A percentile compares a stretch with the other conserved stretches of the same genome.
phyloP scores from a whole-genome alignment of 2,888 invertebrate genomes.

The Andrena minutula region DNA sequence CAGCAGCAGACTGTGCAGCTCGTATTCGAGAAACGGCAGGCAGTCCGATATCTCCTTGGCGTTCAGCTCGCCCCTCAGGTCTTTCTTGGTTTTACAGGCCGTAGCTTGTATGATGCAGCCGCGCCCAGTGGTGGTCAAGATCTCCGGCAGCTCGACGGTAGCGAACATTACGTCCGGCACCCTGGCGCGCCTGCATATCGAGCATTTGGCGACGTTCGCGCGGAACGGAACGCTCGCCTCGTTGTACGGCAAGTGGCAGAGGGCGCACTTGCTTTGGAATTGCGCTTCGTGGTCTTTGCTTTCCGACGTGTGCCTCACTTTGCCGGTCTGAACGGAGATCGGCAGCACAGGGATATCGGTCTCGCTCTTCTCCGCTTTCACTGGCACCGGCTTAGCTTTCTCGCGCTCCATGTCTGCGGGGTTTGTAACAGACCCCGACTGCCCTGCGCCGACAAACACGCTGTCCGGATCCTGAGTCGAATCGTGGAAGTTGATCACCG shows the following conservation, averaged over 20 bases:
- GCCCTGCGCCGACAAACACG: conserved; percentile 71
- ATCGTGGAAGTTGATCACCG: conserved; percentile 89
- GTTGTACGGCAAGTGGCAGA: conserved; percentile 95
- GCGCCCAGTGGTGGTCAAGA: conserved; percentile 90
- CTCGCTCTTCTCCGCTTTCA: conserved; percentile 74
- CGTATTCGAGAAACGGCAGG: conserved; percentile 97
- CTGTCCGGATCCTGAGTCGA: conserved; percentile 81
- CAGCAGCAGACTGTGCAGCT: conserved; percentile 95
- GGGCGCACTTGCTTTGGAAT: conserved; percentile 83
- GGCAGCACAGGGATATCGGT: conserved; percentile 36
- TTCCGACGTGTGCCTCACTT: conserved; percentile 76
- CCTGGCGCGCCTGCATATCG: conserved; percentile 90
- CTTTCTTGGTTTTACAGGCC: conserved; percentile 91
- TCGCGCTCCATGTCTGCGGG: conserved; percentile 86
- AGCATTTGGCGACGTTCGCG: conserved; percentile 90
- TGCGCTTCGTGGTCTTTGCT: conserved; percentile 82
- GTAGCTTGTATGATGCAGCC: conserved; percentile 90
- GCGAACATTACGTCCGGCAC: conserved; percentile 97
- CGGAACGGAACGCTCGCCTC: conserved; percentile 90
- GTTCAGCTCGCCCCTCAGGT: conserved; percentile 92
- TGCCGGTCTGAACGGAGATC: conserved; percentile 42
- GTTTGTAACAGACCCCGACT: conserved; percentile 84
- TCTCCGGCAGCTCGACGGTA: conserved; percentile 94
- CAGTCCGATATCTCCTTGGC: conserved; percentile 98
- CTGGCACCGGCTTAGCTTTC: conserved; percentile 73